Evolutionary conservation across 2,888 invertebrate genomes (phyloP), one percentile per base, ranked within the genome.

Genomic region (Ochropleura leucogaster): DNA sequence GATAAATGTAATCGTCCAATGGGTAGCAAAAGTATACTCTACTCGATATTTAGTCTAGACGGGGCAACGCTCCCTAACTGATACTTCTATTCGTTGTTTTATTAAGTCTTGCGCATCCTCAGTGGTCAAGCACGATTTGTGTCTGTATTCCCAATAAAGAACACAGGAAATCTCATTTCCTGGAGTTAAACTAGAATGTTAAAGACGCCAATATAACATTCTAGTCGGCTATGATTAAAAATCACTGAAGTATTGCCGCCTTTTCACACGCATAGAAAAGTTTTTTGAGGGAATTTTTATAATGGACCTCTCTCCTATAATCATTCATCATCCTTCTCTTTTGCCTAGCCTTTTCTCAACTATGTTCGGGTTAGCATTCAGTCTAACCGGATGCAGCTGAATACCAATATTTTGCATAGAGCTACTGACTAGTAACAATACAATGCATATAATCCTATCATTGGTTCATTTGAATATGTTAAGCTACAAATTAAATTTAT

Each of bases 141-240:
- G 44, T 77, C 71, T 72, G 51, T 63, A 72, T 72, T 72, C 44
- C 64, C 51, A 51, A 67, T 79, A 83, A 60, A 83, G 63, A 47
- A 67, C n/a, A 77, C 82, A 76, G 82, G 72, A 82, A 76, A 82
- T 81, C 49, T 70, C 49, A 81, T 76, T 76, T 80, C 84, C 76
- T 84, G 66, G 49, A 42, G 44, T 66, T 74, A 68, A 59, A 70
- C 63, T 66, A 71, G 63, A 79, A 82, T 82, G 57, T 30, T 71
- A 63, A 44, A 62, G 14, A 49, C n/a, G 40, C 6, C 16, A 67
- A 72, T 79, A 47, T 59, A 64, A 82, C 51, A 55, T 55, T 77
- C 42, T 81, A 59, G 53, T 14, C 6, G 20, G 66, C 12, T 18
- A 40, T 70, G 77, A 57, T 77, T 77, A 62, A 62, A 49, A 44